Conservation (phyloP, 2,113 vertebrate species). For the Aphelocoma coerulescens region DNA sequence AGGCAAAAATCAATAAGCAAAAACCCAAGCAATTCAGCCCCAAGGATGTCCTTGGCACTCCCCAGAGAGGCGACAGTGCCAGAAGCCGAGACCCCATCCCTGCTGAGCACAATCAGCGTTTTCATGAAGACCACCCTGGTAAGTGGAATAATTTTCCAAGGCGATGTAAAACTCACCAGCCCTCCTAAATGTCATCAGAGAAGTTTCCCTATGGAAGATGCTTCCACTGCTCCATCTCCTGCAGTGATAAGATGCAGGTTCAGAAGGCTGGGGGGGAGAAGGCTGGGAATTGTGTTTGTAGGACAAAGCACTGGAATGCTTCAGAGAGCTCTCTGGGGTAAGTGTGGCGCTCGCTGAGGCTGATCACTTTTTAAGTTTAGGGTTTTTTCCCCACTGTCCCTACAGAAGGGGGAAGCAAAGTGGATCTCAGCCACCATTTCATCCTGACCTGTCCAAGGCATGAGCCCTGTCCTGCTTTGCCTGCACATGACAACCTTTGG, state of each 20-base stretch:
- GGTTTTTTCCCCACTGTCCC: not conserved
- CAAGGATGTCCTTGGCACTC: not conserved
- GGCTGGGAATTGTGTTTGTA: not conserved
- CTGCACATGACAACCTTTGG: accelerated
- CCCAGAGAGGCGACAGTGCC: not conserved
- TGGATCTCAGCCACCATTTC: accelerated
- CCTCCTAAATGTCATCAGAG: not conserved
- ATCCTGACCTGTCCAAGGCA: not conserved
- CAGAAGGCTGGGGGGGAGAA: not conserved
- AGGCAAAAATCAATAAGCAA: slow-evolving; percentile 49
- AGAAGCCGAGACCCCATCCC: not conserved
- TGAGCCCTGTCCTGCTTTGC: not conserved
- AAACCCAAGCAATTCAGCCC: slow-evolving; percentile 43
- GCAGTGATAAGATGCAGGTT: not conserved
- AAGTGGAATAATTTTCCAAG: not conserved
- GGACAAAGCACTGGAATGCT: accelerated
- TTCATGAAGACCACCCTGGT: slow-evolving; percentile 36
- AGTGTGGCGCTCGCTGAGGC: not conserved
- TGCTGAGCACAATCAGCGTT: slow-evolving; percentile 14
- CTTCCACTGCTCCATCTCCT: not conserved
- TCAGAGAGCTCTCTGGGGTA: not conserved
- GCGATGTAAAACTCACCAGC: not conserved
- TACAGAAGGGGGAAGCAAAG: accelerated
- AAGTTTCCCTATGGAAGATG: not conserved
- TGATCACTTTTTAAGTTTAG: no score